Conservation (phyloP, 1,140 invertebrate genomes). For the Drosophila ogumai region DNA sequence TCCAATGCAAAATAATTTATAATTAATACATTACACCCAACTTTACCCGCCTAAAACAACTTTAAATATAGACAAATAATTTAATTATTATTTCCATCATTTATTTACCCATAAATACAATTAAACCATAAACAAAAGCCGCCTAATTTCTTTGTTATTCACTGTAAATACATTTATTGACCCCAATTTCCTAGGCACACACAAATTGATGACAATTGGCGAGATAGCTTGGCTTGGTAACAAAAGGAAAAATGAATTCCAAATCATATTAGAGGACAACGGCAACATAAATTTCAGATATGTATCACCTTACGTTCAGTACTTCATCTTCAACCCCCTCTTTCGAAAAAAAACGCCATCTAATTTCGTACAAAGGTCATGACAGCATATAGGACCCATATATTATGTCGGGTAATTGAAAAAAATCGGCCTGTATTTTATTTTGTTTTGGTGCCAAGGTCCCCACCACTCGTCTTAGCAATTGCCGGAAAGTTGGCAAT, state of each 20-base stretch:
- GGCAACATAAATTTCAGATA: constrained; percentile 48
- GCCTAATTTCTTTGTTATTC: constrained; percentile 4
- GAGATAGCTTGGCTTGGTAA: constrained; percentile 23
- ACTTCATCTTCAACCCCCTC: constrained; percentile 17
- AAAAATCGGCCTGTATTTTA: constrained; percentile 57
- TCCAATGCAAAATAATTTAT: neutral
- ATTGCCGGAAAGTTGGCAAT: constrained; percentile 63
- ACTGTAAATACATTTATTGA: constrained; percentile 9
- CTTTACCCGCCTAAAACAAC: neutral
- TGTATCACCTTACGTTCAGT: constrained; percentile 42
- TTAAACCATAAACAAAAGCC: constrained; percentile 1
- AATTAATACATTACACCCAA: neutral
- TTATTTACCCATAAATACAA: neutral
- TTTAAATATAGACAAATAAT: neutral
- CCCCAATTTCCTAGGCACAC: constrained; percentile 7
- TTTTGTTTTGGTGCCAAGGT: constrained; percentile 52
- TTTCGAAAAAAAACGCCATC: constrained; percentile 26
- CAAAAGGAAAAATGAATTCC: constrained; percentile 6
- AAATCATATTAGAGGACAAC: constrained; percentile 15
- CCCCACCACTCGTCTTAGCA: constrained; percentile 35
- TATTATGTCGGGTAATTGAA: constrained; percentile 76
- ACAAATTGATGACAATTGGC: constrained; percentile 26
- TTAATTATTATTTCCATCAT: neutral
- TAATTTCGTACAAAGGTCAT: constrained; percentile 67
- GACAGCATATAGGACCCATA: constrained; percentile 65